Evolutionary conservation across 2,888 invertebrate genomes (phyloP), one percentile per base, ranked within the genome.

Genomic region (Dendrolimus houi): DNA sequence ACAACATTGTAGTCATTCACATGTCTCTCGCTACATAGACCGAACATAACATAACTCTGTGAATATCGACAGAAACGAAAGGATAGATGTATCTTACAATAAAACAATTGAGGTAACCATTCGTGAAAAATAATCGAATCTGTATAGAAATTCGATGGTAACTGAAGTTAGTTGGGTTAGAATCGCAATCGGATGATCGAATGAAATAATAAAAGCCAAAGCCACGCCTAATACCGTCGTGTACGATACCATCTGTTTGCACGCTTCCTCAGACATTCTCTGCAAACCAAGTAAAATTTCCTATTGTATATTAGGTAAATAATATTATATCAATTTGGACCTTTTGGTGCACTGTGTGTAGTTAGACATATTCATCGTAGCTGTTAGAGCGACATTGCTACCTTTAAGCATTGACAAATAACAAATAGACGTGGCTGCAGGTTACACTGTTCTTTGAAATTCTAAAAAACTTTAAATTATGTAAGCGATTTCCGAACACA

Each of bases 181-280:
- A 74, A 78, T 81, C 81, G 82, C 83, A 88, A 83, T 83, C 79
- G 79, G 77, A 86, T 88, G 87, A 85, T 79, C 77, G 79, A 72
- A 87, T 87, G 85, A 85, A 71, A 86, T 47, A 74, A 87, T 76
- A 84, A 81, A 89, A 88, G 87, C 88, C 77, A 88, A 90, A 90
- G 89, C 89, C 88, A 90, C 89, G 87, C 88, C 89, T 90, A 90
- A 75, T 78, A 72, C 72, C 78, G 75, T 79, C 82, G 75, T 75
- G 83, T 89, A 89, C 88, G 79, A 85, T 94, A 94, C 94, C 94
- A 94, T 94, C 91, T 94, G 94, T 94, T 94, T 94, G 94, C 94
- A 94, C 92, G 93, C 93, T 92, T 94, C 94, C 93, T 94, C 94
- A 92, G 94, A 94, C 94, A 94, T 94, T 94, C 93, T 94, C 94